Conservation (phyloP, 1,140 invertebrate species). For the Agrilus planipennis region DNA sequence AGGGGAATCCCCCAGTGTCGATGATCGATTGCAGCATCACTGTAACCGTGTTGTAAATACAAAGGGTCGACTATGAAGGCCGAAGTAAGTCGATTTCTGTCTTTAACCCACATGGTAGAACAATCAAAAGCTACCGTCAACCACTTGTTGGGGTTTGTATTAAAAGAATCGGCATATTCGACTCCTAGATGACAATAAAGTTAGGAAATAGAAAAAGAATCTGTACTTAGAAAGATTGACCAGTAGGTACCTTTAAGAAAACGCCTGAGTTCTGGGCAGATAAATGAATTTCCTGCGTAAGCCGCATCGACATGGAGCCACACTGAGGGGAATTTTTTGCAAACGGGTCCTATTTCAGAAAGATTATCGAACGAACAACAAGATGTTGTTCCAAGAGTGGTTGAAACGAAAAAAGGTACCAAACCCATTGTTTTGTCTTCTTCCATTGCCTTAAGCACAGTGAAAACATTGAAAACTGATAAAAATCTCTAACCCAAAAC, state of each 20-base stretch:
- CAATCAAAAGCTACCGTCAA: slow-evolving; percentile 95
- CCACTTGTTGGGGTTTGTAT: slow-evolving; percentile 98
- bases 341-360: slow-evolving; percentile 78
- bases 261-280: slow-evolving; percentile 87
- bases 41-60: slow-evolving; percentile 95
- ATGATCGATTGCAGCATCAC: slow-evolving; percentile 93
- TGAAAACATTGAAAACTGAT: background rate
- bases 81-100: slow-evolving; percentile 63
- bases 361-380: slow-evolving; percentile 91
- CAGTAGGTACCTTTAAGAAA: slow-evolving; percentile 49
- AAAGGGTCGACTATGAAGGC: slow-evolving; percentile 90
- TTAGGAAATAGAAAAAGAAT: too few species aligned
- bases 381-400: slow-evolving; percentile 87
- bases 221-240: too few species aligned
- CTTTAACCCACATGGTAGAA: slow-evolving; percentile 91
- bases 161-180: slow-evolving; percentile 91
- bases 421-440: slow-evolving; percentile 84
- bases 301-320: slow-evolving; percentile 84
- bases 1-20: slow-evolving; percentile 97
- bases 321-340: slow-evolving; percentile 65
- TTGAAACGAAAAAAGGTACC: slow-evolving; percentile 94
- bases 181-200: too few species aligned
- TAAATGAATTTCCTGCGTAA: slow-evolving; percentile 88
- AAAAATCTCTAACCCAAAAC: too few species aligned
- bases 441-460: slow-evolving; percentile 64